Evolutionary conservation across 2,888 invertebrate species (phyloP), one percentile per base, ranked within the genome.

Genomic region (Standfussiana lucernea): DNA sequence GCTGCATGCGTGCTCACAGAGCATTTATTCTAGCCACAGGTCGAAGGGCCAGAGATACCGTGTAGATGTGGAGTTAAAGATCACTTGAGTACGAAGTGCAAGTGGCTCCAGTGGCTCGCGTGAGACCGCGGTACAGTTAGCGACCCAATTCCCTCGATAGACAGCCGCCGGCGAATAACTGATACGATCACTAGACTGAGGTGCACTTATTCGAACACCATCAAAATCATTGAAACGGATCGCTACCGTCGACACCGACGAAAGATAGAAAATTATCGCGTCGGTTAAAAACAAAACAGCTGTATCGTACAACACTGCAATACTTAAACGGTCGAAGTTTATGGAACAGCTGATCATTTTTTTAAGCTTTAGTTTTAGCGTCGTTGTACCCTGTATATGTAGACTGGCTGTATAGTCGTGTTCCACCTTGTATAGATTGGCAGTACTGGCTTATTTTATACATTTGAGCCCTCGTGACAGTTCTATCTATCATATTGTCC

Each of bases 101-200:
- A 18, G 28, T 56, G 37, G 18, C 11, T 24, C 18, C 62, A 11
- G 37, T 6, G 62, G 77, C n/a, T 45, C 64, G n/a, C 45, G 59
- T 32, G 59, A 47, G n/a, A 32, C 3, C n/a, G 7, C 5, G 37
- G 56, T 77, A 77, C 77, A 40, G 76, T 76, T 59, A 61, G 69
- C 24, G 77, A 35, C 13, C 68, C n/a, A 18, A 50, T 68, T 59
- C 18, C 56, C 40, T 59, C 47, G 40, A 11, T 59, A 45, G n/a
- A 28, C 56, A 32, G 45, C 40, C 53, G 28, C n/a, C 56, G 37
- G 61, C 40, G 42, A 47, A 53, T 35, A 40, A 4, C 40, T 68
- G 61, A 50, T 37, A 18, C 69, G 13, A 53, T 64, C 35, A 42
- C 68, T 50, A 32, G 18, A 24, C 53, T n/a, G 24, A n/a, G 37